Evolutionary conservation across 1,140 invertebrate genomes (phyloP).

Genomic region (Danaus melanippus): DNA sequence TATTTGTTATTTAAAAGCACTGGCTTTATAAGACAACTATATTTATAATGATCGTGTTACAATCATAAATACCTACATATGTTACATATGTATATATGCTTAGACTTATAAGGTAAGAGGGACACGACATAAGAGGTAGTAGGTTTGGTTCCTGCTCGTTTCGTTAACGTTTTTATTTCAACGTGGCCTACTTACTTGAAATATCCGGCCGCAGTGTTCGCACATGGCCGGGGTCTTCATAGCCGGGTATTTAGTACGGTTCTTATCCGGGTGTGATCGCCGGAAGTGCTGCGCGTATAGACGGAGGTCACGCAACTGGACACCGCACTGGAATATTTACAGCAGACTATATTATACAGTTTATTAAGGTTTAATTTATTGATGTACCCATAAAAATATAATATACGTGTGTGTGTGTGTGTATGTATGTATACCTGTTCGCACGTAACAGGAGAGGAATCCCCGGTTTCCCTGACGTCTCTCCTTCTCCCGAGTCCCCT

Average conservation of each 20-base stretch:
- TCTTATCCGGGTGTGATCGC: conserved; percentile 55
- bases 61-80: too few species aligned
- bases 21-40: too few species aligned
- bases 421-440: conserved; percentile 35
- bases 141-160: too few species aligned
- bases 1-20: too few species aligned
- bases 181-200: conserved; percentile 33
- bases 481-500: conserved; percentile 27
- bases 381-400: too few species aligned
- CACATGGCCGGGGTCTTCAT: conserved; percentile 62
- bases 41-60: too few species aligned
- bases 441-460: conserved; percentile 32
- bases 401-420: not conserved
- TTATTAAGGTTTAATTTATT: too few species aligned
- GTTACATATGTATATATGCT: too few species aligned
- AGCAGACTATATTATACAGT: too few species aligned
- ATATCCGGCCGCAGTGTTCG: conserved; percentile 54
- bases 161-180: too few species aligned
- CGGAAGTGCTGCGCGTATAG: conserved; percentile 58
- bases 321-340: conserved; percentile 35
- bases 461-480: conserved; percentile 2
- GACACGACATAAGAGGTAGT: too few species aligned
- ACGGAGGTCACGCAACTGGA: conserved; percentile 39
- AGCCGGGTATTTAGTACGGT: conserved; percentile 55
- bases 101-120: too few species aligned